phyloP scores from a whole-genome alignment of 2,797 vertebrate species.

The Myiothlypis coronata region DNA sequence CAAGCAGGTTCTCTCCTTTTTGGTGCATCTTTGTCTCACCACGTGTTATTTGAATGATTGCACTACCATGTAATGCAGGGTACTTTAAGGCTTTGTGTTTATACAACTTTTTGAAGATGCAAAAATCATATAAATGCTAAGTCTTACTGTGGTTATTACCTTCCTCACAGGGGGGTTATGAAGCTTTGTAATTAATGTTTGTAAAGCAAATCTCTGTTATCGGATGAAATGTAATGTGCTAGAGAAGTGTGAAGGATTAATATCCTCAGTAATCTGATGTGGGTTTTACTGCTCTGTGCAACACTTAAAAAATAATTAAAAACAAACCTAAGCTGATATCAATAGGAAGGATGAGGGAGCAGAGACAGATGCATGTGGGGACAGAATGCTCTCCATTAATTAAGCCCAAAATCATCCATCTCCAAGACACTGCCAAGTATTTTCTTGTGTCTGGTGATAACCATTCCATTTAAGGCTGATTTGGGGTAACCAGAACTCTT shows the following conservation, averaged over 20 bases:
- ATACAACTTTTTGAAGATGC: slow-evolving; percentile 19
- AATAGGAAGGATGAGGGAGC: slow-evolving; percentile 5
- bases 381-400: slow-evolving; percentile 1
- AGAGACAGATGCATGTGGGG: not conserved
- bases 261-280: slow-evolving; percentile 54
- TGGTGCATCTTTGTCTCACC: not conserved
- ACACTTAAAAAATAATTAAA: slow-evolving; percentile 53
- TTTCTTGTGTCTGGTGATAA: not conserved
- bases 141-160: slow-evolving; percentile 49
- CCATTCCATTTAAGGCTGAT: not conserved
- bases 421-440: slow-evolving; percentile 2
- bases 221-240: not conserved
- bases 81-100: slow-evolving; percentile 17
- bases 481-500: not conserved
- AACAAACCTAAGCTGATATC: slow-evolving; percentile 22
- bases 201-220: slow-evolving; percentile 48
- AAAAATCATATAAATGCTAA: slow-evolving; percentile 22
- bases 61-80: not conserved
- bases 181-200: slow-evolving; percentile 51
- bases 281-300: slow-evolving; percentile 35
- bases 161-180: slow-evolving; percentile 31
- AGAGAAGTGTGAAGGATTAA: slow-evolving; percentile 54
- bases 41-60: not conserved
- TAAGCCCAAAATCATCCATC: not conserved
- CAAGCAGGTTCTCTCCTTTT: not conserved